Conservation (phyloP, 2,888 invertebrate species). For the Tipula confusa region DNA sequence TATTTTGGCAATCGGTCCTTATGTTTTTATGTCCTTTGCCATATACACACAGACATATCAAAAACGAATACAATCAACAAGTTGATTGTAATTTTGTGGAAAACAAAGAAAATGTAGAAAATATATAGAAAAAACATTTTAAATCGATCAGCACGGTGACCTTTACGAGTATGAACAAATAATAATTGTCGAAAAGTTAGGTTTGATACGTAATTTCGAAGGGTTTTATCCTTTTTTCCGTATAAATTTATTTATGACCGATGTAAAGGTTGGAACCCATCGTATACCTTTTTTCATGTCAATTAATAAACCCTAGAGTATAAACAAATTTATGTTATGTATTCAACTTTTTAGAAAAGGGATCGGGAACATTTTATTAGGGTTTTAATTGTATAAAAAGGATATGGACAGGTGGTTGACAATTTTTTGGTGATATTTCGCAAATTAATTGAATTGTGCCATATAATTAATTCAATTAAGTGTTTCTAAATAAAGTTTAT, state of each 20-base stretch:
- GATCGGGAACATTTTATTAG: background rate
- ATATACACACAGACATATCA: background rate
- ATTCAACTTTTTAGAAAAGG: background rate
- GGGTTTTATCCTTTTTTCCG: too few species aligned
- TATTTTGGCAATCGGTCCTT: background rate
- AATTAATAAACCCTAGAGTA: background rate
- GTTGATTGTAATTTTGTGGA: too few species aligned
- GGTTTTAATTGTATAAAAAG: too few species aligned
- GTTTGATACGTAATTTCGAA: background rate
- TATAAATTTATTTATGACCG: background rate
- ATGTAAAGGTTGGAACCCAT: background rate
- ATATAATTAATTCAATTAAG: too few species aligned
- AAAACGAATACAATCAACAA: too few species aligned
- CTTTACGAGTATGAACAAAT: background rate
- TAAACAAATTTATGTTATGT: background rate
- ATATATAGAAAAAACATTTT: background rate
- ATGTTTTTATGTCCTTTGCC: background rate
- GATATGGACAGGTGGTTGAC: too few species aligned
- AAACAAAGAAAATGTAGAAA: background rate
- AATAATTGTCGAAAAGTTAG: background rate
- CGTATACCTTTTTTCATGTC: background rate
- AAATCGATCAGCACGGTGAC: background rate
- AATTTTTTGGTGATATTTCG: too few species aligned
- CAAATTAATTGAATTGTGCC: too few species aligned
- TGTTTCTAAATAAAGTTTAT: too few species aligned